These are phyloP conservation scores for Oenanthe oenanthe DNA, from an alignment of 2,113 vertebrate species.

Conservation along the genomic window DNA sequence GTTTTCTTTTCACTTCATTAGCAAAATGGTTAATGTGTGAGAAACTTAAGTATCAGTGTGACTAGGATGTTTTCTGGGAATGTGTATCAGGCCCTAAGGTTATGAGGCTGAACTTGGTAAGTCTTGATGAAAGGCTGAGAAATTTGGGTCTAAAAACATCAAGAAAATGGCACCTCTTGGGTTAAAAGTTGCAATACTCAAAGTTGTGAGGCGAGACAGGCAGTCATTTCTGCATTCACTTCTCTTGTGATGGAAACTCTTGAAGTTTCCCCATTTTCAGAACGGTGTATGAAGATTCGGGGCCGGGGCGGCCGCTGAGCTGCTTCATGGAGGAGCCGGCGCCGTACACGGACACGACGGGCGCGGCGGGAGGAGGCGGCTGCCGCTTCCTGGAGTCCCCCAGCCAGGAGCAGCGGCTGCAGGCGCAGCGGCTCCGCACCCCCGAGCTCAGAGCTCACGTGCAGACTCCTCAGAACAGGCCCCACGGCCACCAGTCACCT, in stretches of 20 bases:
- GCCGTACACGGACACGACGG: conserved; percentile 89
- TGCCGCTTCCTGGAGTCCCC: conserved; percentile 90
- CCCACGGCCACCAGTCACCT: conserved; percentile 92
- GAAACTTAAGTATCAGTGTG: not conserved
- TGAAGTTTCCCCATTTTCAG: conserved; percentile 71
- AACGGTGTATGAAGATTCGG: conserved; percentile 90
- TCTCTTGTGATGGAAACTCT: not conserved
- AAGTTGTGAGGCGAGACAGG: not conserved
- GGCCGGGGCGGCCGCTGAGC: conserved; percentile 85
- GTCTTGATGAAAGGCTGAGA: not conserved
- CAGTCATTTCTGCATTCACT: not conserved
- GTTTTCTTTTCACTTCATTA: not conserved
- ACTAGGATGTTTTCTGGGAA: not conserved
- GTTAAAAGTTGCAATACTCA: not conserved
- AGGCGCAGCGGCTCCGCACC: conserved; percentile 87
- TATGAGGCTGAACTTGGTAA: not conserved
- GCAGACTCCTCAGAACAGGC: conserved; percentile 92
- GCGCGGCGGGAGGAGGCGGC: conserved; percentile 88
- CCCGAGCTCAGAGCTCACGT: conserved; percentile 86
- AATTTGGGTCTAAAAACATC: not conserved
- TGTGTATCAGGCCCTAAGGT: not conserved
- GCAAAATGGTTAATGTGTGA: not conserved
- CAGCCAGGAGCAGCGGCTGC: conserved; percentile 88
- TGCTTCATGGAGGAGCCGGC: conserved; percentile 95
- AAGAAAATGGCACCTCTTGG: not conserved